phyloP scores from a whole-genome alignment of 2,888 invertebrate species.

The Parnassius mnemosyne region DNA sequence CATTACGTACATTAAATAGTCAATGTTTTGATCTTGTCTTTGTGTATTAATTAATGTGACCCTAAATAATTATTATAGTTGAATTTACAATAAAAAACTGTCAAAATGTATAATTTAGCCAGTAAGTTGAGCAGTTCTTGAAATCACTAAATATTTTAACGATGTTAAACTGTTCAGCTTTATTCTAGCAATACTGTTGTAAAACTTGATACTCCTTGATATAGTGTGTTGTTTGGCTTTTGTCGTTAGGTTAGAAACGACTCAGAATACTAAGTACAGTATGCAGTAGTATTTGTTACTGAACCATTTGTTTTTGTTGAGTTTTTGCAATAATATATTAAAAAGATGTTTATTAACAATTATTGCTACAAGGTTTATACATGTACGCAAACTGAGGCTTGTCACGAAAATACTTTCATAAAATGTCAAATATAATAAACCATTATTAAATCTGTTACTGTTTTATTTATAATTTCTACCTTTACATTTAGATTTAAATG shows the following conservation, averaged over 20 bases:
- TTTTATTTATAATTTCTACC: conserved; percentile 31
- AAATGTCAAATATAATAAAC: conserved; percentile 80
- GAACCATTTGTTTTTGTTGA: conserved; percentile 76
- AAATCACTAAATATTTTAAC: conserved; percentile 32
- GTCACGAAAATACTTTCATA: conserved; percentile 76
- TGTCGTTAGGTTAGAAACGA: conserved; percentile 73
- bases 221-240: conserved; percentile 71
- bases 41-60: conserved; percentile 65
- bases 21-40: conserved; percentile 70
- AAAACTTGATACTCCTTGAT: conserved; percentile 17
- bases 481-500: too few species aligned
- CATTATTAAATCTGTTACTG: conserved; percentile 52
- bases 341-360: conserved; percentile 70
- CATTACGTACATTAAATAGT: conserved; percentile 61
- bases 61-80: conserved; percentile 43
- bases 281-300: conserved; percentile 67
- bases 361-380: conserved; percentile 72
- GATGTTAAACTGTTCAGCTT: conserved; percentile 29
- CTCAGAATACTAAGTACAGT: conserved; percentile 61
- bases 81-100: conserved; percentile 25
- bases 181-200: conserved; percentile 23
- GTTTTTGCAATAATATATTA: conserved; percentile 73
- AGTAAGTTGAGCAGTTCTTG: conserved; percentile 31
- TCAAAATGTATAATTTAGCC: conserved; percentile 30
- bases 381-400: conserved; percentile 78